Conservation (phyloP, 2,888 invertebrate genomes). For the Smittia aterrima region DNA sequence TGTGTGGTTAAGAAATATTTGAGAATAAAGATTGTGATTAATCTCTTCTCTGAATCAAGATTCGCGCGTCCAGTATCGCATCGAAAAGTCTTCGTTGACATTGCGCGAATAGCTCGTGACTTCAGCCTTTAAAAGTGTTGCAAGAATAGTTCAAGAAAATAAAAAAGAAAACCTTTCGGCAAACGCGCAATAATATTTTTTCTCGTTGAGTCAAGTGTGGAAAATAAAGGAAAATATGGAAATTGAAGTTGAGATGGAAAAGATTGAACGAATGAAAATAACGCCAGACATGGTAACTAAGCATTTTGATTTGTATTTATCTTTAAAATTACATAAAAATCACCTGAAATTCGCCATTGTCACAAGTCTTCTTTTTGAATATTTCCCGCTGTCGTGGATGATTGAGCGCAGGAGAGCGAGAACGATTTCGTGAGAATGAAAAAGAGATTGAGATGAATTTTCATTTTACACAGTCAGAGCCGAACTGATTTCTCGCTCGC, state of each 20-base stretch:
- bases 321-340: neutral
- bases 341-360: neutral
- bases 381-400: neutral
- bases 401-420: neutral
- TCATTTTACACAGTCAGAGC: neutral
- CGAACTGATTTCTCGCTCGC: neutral
- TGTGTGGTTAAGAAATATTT: neutral
- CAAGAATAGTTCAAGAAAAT: neutral
- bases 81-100: neutral
- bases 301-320: neutral
- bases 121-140: neutral
- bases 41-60: neutral
- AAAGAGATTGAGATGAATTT: neutral
- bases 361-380: neutral
- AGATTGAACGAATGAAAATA: conserved; percentile 30
- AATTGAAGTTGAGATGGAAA: conserved; percentile 37
- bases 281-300: conserved; percentile 39
- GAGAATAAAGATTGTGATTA: neutral
- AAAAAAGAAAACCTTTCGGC: neutral
- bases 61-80: no score
- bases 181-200: neutral
- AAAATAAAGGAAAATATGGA: conserved; percentile 27
- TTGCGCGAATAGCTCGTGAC: neutral
- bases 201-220: no score
- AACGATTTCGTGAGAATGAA: neutral